Evolutionary conservation across 92 coral and sea anemone genomes (phyloP).

Genomic region (Porites cylindrica): DNA sequence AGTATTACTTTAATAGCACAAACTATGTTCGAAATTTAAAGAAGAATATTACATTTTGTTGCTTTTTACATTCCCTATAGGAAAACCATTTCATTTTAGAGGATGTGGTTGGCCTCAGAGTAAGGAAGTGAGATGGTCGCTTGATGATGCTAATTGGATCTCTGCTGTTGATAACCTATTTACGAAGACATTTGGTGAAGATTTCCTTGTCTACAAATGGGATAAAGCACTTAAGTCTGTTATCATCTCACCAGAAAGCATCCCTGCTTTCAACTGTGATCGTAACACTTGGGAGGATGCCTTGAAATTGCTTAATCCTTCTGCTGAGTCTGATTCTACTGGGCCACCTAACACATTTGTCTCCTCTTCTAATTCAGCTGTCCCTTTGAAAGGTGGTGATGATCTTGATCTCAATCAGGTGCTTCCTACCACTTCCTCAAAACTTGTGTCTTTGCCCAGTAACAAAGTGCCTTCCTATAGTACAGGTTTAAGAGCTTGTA

Average conservation of each 20-base stretch:
- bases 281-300: constrained; percentile 46
- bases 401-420: not conserved
- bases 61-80: not conserved
- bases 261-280: constrained; percentile 41
- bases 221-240: constrained; percentile 27
- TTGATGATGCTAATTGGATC: constrained; percentile 50
- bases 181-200: constrained; percentile 54
- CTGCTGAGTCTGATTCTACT: not conserved
- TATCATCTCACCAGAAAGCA: constrained; percentile 47
- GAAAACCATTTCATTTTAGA: constrained; percentile 53
- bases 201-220: constrained; percentile 50
- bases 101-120: constrained; percentile 68
- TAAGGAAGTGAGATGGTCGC: constrained; percentile 12
- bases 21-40: not conserved
- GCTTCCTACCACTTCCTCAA: not conserved
- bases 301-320: not conserved
- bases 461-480: not conserved
- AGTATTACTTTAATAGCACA: no score
- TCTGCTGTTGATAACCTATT: constrained; percentile 39
- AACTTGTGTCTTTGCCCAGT: no score
- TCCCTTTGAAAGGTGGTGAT: not conserved
- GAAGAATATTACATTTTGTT: not conserved
- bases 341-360: not conserved
- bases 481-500: constrained; percentile 29
- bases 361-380: not conserved